Base-by-base conservation (phyloP, 2,797 vertebrate genomes). In the Oryzias dopingdopingensis region DNA sequence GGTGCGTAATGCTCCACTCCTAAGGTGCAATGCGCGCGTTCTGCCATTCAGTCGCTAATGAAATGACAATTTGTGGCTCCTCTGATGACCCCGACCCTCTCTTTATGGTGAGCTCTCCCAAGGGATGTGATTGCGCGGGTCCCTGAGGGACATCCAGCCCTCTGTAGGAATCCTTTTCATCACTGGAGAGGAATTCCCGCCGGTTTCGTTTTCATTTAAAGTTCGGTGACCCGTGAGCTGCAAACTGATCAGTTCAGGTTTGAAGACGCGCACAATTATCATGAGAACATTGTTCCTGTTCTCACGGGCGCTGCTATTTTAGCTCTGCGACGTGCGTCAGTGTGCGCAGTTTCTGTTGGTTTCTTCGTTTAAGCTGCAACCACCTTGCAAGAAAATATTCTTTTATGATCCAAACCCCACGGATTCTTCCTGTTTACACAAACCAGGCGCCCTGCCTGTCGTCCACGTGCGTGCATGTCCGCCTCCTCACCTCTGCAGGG, bases 51-150 rank as follows among this genome's bases (percentile, higher is more conserved):
- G 51, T 81, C 82, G 76, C 82, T 86, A 88, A 88, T 89, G 86
- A 91, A 88, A 91, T 86, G 81, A 88, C 88, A 90, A 92, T 91
- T 87, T 88, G 90, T 80, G 83, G 82, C 88, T 91, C 88, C 68
- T 68, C 61, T 59, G 79, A 67, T 87, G 89, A 92, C 91, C 91
- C 89, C 87, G 81, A 61, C 76, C 80, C 65, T 80, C 74, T 68
- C 59, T 50, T 77, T 84, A 82, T 79, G 52, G 83, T 56, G 60
- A 71, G 77, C 66, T 72, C 74, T 90, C 90, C 83, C 86, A 61
- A 14, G 86, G 85, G 90, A 88, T 72, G 44, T 48, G 73, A 78
- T 63, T 67, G 69, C 45, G 52, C 74, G 65, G 48, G 14, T 84
- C 88, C 84, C 86, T 13, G 58, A 79, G 83, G 87, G 86, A 83